Base-by-base conservation (phyloP, 2,113 vertebrate species). In the Hemichromis elongatus region DNA sequence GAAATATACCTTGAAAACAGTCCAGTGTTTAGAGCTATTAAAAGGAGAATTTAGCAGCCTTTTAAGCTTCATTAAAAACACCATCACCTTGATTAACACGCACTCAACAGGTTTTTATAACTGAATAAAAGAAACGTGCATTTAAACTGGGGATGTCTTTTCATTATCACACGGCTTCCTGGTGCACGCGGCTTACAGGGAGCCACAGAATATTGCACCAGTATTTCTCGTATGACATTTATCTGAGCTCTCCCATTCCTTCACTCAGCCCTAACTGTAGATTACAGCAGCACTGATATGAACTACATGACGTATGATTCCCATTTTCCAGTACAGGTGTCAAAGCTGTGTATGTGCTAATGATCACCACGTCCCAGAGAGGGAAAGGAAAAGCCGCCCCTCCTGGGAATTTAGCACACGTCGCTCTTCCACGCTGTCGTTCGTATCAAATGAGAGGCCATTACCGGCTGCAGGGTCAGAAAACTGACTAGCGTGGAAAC, bases 311-410 rank as follows among this genome's bases (percentile, higher is more conserved):
- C 61, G 57, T 81, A 96, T 80, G 87, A 91, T 75, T 87, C 86
- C 85, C 82, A 84, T 92, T 93, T 88, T 88, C 85, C 87, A 45
- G 90, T 1, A 37, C 88, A 93, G 93, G 94, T 95, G 94, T 96
- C 92, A 89, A 85, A 89, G 90, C 90, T 8, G 90, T 84, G 89
- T 57, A 53, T 86, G 90, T 66, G 85, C 79, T 91, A 73, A 90
- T 94, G 92, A 93, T 88, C 86, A 92, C 89, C 90, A 86, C 53
- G 90, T 86, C 89, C 90, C 73, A 73, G 86, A 77, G 54, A 83
- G 79, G 33, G 73, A 13, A 59, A 79, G 84, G 90, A 84, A 90
- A 85, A 56, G 77, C 83, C 19, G 1, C 57, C 5, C 28, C 85
- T 90, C 80, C 77, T 1, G 16, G 91, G 9, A 68, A 78, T 92